Conservation (phyloP, 2,113 vertebrate genomes). For the Pycnonotus jocosus region DNA sequence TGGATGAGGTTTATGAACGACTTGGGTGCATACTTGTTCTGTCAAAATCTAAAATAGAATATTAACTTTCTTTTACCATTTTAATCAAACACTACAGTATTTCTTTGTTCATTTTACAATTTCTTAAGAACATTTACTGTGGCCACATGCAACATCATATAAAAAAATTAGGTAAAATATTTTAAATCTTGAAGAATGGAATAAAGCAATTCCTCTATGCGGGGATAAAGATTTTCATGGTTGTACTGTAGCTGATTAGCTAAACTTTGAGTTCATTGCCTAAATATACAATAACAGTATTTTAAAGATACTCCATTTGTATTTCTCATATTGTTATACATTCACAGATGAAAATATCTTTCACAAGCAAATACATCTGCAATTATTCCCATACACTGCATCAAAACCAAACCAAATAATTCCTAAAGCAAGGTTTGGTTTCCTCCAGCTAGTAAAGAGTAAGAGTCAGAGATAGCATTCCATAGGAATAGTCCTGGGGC, state of each 20-base stretch:
- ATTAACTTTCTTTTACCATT: background rate
- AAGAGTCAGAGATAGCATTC: background rate
- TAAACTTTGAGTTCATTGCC: background rate
- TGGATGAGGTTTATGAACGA: conserved; percentile 97
- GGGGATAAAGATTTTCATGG: background rate
- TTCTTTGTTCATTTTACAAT: background rate
- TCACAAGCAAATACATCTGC: background rate
- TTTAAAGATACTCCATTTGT: background rate
- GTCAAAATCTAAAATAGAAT: conserved; percentile 87
- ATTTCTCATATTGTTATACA: background rate
- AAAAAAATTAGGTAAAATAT: background rate
- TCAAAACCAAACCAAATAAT: rapidly evolving
- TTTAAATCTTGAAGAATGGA: background rate
- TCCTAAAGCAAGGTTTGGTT: background rate
- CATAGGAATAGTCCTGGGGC: background rate
- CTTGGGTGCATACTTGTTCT: conserved; percentile 98
- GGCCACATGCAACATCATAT: background rate
- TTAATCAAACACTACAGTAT: background rate
- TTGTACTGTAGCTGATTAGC: background rate
- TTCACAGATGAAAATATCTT: background rate
- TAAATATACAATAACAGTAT: background rate
- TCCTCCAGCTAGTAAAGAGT: background rate
- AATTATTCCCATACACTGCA: background rate
- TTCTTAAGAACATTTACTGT: background rate
- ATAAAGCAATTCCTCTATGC: background rate